Percentiles rank a stretch among this genome's conserved stretches.
These are phyloP conservation scores for Schizotus pectinicornis DNA, from an alignment of 2,888 invertebrate species.

Conservation along the genomic window DNA sequence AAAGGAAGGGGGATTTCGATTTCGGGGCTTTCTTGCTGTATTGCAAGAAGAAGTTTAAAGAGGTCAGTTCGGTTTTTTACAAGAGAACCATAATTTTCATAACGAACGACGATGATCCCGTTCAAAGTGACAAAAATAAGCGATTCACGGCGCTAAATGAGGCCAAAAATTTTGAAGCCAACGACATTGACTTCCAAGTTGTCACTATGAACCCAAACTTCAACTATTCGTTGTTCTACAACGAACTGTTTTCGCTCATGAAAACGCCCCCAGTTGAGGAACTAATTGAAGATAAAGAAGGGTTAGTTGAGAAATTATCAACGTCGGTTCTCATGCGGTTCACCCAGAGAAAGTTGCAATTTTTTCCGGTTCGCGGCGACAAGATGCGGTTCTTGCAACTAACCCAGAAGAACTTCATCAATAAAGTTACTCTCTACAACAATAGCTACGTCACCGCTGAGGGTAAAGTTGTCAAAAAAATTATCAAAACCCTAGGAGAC, in stretches of 20 bases:
- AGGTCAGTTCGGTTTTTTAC: conserved; percentile 39
- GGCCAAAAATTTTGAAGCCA: conserved; percentile 43
- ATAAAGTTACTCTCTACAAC: conserved; percentile 31
- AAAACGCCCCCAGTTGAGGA: conserved; percentile 29
- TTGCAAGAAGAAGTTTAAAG: conserved; percentile 45
- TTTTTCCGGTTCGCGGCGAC: conserved; percentile 44
- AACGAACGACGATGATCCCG: conserved; percentile 48
- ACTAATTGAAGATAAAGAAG: conserved; percentile 42
- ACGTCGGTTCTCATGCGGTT: conserved; percentile 33
- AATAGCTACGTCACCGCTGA: conserved; percentile 32
- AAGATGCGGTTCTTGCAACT: conserved; percentile 34
- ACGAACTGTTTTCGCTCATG: conserved; percentile 45
- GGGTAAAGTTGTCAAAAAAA: conserved; percentile 36
- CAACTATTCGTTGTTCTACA: conserved; percentile 45
- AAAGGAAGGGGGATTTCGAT: conserved; percentile 41
- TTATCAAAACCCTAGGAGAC: conserved; percentile 6
- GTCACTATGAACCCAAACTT: conserved; percentile 41
- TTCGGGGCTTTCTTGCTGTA: conserved; percentile 43
- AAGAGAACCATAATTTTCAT: conserved; percentile 43
- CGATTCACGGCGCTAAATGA: conserved; percentile 48
- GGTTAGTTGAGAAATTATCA: conserved; percentile 40
- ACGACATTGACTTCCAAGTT: conserved; percentile 42
- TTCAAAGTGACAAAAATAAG: conserved; percentile 37
- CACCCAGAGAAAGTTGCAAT: conserved; percentile 33
- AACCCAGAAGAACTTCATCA: conserved; percentile 34